phyloP scores from a whole-genome alignment of 2,888 invertebrate species.

The Pandemis corylana region DNA sequence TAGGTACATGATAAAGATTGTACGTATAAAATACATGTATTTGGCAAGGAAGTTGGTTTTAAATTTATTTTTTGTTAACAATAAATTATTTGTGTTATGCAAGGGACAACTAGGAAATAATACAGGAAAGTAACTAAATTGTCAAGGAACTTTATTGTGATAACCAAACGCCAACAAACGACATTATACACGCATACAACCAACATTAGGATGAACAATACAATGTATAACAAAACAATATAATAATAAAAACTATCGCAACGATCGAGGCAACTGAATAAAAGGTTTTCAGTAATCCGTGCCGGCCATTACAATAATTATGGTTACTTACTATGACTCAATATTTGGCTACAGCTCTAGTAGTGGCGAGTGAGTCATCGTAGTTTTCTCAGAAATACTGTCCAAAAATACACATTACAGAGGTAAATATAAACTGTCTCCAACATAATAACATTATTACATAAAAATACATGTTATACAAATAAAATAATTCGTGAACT shows the following conservation, averaged over 20 bases:
- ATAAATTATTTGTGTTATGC: not conserved
- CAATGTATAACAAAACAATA: constrained; percentile 28
- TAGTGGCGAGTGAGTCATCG: constrained; percentile 1
- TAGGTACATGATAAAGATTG: too few relatives aligned
- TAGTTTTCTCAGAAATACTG: not conserved
- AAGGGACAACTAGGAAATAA: not conserved
- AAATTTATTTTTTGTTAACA: too few relatives aligned
- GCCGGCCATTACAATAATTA: not conserved
- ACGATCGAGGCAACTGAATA: not conserved
- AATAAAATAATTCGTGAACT: not conserved
- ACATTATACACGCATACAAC: constrained; percentile 2
- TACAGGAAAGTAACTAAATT: not conserved
- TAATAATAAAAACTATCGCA: constrained; percentile 15
- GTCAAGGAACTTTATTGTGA: constrained; percentile 48
- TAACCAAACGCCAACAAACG: not conserved
- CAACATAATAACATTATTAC: not conserved
- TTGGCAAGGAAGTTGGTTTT: too few relatives aligned
- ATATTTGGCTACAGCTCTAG: not conserved
- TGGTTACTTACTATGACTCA: not conserved
- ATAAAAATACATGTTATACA: not conserved
- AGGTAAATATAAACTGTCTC: not conserved
- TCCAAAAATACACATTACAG: not conserved
- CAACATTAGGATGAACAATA: constrained; percentile 25
- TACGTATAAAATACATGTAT: too few relatives aligned
- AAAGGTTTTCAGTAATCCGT: not conserved